These are phyloP conservation scores for Gymnorhina tibicen DNA, from an alignment of 2,113 vertebrate genomes.

Conservation along the genomic window DNA sequence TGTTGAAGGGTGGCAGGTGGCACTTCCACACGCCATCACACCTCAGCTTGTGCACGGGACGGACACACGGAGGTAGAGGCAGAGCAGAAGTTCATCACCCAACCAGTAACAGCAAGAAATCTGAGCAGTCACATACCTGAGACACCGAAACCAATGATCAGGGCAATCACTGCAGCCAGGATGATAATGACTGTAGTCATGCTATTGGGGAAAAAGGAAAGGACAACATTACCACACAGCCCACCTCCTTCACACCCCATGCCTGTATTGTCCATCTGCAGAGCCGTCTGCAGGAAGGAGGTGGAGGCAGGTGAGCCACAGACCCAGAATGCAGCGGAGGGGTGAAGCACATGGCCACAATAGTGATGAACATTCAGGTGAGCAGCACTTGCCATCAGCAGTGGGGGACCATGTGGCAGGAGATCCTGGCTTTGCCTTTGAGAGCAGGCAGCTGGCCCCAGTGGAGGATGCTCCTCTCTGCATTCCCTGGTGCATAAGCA, in stretches of 20 bases:
- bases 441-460: background rate
- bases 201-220: background rate
- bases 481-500: background rate
- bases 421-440: background rate
- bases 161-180: background rate
- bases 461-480: background rate
- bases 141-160: conserved; percentile 48
- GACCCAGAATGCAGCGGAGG: background rate
- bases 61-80: fast-evolving
- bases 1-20: background rate
- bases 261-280: fast-evolving
- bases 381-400: background rate
- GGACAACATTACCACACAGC: fast-evolving
- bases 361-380: background rate
- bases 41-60: background rate
- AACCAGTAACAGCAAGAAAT: background rate
- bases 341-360: background rate
- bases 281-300: background rate
- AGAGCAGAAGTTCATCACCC: background rate
- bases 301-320: fast-evolving
- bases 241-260: background rate
- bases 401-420: fast-evolving
- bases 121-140: conserved; percentile 3
- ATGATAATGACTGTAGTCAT: background rate
- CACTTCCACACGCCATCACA: background rate